A percentile compares a stretch with the other conserved stretches of the same genome.
phyloP scores from a whole-genome alignment of 2,797 vertebrate species.

The Danio jaintianensis region DNA sequence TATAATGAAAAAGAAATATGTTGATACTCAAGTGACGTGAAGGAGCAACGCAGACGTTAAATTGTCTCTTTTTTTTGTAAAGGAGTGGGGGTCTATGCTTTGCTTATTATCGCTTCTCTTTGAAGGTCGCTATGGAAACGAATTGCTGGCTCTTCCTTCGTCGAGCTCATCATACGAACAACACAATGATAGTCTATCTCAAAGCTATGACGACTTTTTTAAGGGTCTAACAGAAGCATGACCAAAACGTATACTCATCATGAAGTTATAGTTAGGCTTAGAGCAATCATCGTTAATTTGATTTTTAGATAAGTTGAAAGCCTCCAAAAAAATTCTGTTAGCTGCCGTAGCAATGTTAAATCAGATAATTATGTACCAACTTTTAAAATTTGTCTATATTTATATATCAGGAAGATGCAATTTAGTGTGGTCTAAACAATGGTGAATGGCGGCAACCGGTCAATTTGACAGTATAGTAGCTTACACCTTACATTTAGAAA shows the following conservation, averaged over 20 bases:
- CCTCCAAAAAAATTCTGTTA: not conserved
- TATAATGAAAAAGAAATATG: constrained; percentile 31
- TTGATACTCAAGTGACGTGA: constrained; percentile 21
- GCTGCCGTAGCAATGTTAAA: not conserved
- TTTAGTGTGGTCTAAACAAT: not conserved
- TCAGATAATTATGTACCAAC: not conserved
- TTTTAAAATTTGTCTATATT: not conserved
- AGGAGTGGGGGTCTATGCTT: constrained; percentile 46
- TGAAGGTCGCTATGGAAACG: constrained; percentile 65
- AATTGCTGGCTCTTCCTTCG: constrained; percentile 56
- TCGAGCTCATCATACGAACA: constrained; percentile 57
- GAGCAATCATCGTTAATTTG: constrained; percentile 1
- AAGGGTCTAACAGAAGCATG: constrained; percentile 10
- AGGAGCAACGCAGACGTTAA: constrained; percentile 32
- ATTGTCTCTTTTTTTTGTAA: constrained; percentile 29
- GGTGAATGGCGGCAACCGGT: not conserved
- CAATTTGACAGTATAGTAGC: not conserved
- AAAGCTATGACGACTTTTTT: constrained; percentile 46
- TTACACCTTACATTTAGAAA: constrained; percentile 7
- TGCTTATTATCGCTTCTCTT: constrained; percentile 59
- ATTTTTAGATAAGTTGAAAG: not conserved
- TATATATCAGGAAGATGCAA: not conserved
- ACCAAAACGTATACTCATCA: not conserved
- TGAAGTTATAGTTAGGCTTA: not conserved
- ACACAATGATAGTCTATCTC: constrained; percentile 43